phyloP scores from a whole-genome alignment of 2,113 vertebrate species.

The Sminthopsis crassicaudata region DNA sequence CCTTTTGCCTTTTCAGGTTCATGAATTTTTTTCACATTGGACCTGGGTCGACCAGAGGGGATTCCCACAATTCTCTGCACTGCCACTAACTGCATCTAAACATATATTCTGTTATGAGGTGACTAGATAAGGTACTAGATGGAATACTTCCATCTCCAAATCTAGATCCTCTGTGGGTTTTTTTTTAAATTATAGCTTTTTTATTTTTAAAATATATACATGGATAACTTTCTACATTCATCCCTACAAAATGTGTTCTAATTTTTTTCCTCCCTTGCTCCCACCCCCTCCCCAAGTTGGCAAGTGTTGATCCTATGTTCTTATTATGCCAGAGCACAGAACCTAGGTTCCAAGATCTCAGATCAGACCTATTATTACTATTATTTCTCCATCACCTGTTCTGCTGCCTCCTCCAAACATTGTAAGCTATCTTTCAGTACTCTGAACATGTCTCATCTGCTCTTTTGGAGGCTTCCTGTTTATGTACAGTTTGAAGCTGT shows the following conservation, averaged over 20 bases:
- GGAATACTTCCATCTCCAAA: not conserved
- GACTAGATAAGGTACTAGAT: not conserved
- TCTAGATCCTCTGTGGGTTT: not conserved
- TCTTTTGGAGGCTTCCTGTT: not conserved
- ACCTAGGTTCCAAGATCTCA: not conserved
- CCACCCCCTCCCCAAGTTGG: too few relatives aligned
- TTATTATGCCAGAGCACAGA: not conserved
- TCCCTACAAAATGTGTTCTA: too few relatives aligned
- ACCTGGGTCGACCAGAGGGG: too few relatives aligned
- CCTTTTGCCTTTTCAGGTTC: too few relatives aligned
- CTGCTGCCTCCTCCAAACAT: too few relatives aligned
- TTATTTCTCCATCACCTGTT: not conserved
- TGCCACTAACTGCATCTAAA: too few relatives aligned
- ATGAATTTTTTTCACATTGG: too few relatives aligned
- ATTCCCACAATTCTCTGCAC: too few relatives aligned
- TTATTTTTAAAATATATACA: too few relatives aligned
- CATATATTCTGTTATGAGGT: not conserved
- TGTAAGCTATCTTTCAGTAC: not conserved
- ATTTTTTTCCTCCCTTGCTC: too few relatives aligned
- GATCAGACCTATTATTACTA: not conserved
- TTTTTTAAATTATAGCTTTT: not conserved
- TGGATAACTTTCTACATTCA: too few relatives aligned
- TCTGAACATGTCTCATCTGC: fast-evolving
- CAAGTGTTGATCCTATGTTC: not conserved
- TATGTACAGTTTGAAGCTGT: fast-evolving